These are phyloP conservation scores for Eilema caniola DNA, from an alignment of 2,888 invertebrate species.

Conservation along the genomic window DNA sequence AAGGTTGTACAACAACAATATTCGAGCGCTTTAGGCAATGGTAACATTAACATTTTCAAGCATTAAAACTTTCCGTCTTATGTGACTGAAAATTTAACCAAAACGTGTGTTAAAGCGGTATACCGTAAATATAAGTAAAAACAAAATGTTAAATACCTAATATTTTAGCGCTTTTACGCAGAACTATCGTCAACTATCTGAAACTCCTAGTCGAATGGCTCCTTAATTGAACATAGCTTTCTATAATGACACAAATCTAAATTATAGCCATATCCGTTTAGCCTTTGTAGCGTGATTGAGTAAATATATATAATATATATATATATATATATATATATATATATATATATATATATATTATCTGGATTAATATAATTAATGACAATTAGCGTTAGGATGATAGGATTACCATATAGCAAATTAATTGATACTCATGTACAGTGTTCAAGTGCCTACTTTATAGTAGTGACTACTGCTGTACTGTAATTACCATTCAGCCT, in stretches of 20 bases:
- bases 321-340: too few relatives aligned
- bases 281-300: too few relatives aligned
- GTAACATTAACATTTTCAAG: not conserved
- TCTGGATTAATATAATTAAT: too few relatives aligned
- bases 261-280: too few relatives aligned
- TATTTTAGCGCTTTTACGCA: not conserved
- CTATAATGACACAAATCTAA: not conserved
- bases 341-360: too few relatives aligned
- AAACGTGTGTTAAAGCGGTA: not conserved
- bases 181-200: not conserved
- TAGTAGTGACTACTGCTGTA: too few relatives aligned
- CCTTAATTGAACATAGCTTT: not conserved
- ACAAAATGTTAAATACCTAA: not conserved
- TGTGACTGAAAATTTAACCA: not conserved
- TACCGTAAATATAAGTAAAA: not conserved
- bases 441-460: not conserved
- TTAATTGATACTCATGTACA: not conserved
- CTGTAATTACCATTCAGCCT: too few relatives aligned
- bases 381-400: too few relatives aligned
- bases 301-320: too few relatives aligned
- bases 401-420: not conserved
- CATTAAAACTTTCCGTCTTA: not conserved
- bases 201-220: not conserved
- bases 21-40: not conserved
- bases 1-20: not conserved